Evolutionary conservation across 2,888 invertebrate genomes (phyloP).

Genomic region (Ferrisia virgata): DNA sequence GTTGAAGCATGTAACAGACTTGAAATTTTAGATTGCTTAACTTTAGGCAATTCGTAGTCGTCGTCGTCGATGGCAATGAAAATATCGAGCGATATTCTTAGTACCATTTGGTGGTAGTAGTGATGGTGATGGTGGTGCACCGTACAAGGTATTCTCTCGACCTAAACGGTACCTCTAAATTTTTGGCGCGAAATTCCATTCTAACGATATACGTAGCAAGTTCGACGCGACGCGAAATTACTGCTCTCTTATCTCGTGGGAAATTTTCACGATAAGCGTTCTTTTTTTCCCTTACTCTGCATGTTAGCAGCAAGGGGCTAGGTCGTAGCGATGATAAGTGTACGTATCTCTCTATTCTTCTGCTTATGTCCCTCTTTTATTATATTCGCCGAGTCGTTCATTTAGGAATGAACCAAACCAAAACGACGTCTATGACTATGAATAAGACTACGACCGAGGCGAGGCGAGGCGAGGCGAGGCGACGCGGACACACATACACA

Average conservation of each 20-base stretch:
- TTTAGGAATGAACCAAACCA: no score
- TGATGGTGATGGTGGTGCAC: neutral
- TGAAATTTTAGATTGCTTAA: neutral
- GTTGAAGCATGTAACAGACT: neutral
- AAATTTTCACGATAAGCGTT: neutral
- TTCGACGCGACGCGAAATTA: neutral
- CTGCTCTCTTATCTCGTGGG: neutral
- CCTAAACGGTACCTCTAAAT: neutral
- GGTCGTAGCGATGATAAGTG: neutral
- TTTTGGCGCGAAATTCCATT: neutral
- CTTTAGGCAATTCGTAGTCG: neutral
- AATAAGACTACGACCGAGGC: neutral
- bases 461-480: no score
- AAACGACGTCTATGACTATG: no score
- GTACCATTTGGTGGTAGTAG: neutral
- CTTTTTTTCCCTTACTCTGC: no score
- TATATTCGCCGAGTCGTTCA: neutral
- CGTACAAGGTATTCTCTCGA: neutral
- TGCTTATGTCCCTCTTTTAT: neutral
- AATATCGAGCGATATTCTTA: neutral
- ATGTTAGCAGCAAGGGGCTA: no score
- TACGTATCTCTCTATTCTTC: neutral
- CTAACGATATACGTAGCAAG: neutral
- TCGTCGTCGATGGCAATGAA: neutral
- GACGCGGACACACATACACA: neutral